A percentile compares a stretch with the other conserved stretches of the same genome.
Conservation (phyloP, 2,113 vertebrate genomes). For the Rhynchomys soricoides region DNA sequence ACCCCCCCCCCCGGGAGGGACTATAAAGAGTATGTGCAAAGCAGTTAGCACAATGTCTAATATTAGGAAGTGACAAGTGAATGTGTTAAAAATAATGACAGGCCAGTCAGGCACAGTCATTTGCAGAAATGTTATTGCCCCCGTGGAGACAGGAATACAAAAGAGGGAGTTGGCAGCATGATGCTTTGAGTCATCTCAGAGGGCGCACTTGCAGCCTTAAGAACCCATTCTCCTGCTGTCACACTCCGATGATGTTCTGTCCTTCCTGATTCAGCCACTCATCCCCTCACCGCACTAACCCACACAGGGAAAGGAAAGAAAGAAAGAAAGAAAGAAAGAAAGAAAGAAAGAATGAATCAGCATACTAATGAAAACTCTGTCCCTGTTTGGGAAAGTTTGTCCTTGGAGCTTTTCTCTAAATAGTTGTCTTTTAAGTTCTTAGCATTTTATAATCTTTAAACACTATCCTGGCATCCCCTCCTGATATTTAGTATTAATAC, state of each 20-base stretch:
- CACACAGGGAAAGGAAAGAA: background rate
- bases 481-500: background rate
- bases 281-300: background rate
- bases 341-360: background rate
- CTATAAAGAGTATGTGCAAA: background rate
- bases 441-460: background rate
- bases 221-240: background rate
- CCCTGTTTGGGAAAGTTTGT: conserved; percentile 1
- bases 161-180: background rate
- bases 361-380: background rate
- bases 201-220: background rate
- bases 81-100: conserved; percentile 5
- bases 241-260: background rate
- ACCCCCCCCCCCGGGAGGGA: no score
- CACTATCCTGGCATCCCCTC: background rate
- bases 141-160: background rate
- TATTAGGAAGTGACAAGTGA: conserved; percentile 58
- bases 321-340: background rate
- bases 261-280: background rate
- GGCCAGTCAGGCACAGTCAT: conserved; percentile 31
- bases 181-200: conserved; percentile 4
- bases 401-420: conserved; percentile 22
- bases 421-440: background rate
- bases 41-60: conserved; percentile 16
- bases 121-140: background rate